These are phyloP conservation scores for Orthosia incerta DNA, from an alignment of 2,888 invertebrate species.

Conservation along the genomic window DNA sequence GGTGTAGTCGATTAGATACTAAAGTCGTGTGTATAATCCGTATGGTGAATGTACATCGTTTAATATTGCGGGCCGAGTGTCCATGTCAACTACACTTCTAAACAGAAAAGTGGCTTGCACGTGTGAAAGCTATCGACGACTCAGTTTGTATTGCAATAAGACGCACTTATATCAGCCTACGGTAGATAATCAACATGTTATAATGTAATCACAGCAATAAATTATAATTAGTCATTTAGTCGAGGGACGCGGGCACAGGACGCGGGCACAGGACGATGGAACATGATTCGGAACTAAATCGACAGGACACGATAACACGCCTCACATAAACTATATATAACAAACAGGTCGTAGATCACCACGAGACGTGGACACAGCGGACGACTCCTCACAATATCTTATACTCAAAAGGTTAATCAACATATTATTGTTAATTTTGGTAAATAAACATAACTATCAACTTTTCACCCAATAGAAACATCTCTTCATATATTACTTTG, in stretches of 20 bases:
- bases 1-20: slow-evolving; percentile 56
- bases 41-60: slow-evolving; percentile 49
- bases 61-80: slow-evolving; percentile 49
- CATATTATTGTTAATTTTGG: slow-evolving; percentile 84
- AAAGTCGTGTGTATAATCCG: slow-evolving; percentile 50
- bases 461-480: slow-evolving; percentile 88
- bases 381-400: slow-evolving; percentile 74
- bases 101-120: slow-evolving; percentile 51
- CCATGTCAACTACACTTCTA: slow-evolving; percentile 50
- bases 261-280: slow-evolving; percentile 84
- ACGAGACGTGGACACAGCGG: slow-evolving; percentile 70
- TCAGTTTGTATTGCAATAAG: slow-evolving; percentile 59
- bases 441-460: slow-evolving; percentile 89
- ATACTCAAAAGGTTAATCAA: slow-evolving; percentile 82
- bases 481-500: slow-evolving; percentile 89
- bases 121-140: slow-evolving; percentile 60
- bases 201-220: slow-evolving; percentile 90
- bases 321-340: slow-evolving; percentile 85
- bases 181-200: slow-evolving; percentile 80
- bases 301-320: slow-evolving; percentile 85
- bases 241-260: slow-evolving; percentile 81
- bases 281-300: slow-evolving; percentile 83
- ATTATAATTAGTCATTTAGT: slow-evolving; percentile 85
- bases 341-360: slow-evolving; percentile 77
- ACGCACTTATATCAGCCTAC: slow-evolving; percentile 64